Percentiles rank a stretch among this genome's conserved stretches.
Evolutionary conservation across 92 coral and sea anemone genomes (phyloP).

Genomic region (Phenganax subtilis): DNA sequence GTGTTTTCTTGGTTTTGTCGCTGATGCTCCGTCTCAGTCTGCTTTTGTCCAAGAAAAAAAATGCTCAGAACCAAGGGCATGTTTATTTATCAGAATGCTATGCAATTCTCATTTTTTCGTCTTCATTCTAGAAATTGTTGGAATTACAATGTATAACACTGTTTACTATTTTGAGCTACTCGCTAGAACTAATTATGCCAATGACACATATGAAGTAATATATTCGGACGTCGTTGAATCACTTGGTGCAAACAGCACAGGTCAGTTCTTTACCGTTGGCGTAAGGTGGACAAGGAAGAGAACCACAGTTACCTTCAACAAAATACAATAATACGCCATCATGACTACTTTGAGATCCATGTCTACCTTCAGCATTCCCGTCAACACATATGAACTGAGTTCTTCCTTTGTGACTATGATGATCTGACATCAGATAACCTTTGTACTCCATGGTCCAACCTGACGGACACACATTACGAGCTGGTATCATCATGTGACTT

Average conservation of each 20-base stretch:
- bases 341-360: conserved; percentile 36
- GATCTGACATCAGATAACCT: conserved; percentile 66
- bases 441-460: conserved; percentile 71
- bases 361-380: conserved; percentile 45
- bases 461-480: conserved; percentile 59
- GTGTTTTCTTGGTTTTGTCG: too few relatives aligned
- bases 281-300: conserved; percentile 60
- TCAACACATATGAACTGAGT: conserved; percentile 63
- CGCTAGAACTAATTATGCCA: too few relatives aligned
- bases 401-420: conserved; percentile 41
- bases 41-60: too few relatives aligned
- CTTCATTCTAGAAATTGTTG: too few relatives aligned
- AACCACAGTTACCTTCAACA: conserved; percentile 56
- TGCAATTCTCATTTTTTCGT: too few relatives aligned
- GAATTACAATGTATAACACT: too few relatives aligned
- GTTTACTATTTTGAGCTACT: too few relatives aligned
- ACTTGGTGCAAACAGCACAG: conserved; percentile 13
- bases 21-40: too few relatives aligned
- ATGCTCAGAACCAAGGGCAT: too few relatives aligned
- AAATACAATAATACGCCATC: conserved; percentile 59
- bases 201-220: too few relatives aligned
- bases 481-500: conserved; percentile 59
- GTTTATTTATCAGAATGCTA: too few relatives aligned
- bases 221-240: neutral
- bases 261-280: conserved; percentile 22